A percentile compares a stretch with the other conserved stretches of the same genome.
Conservation (phyloP, 2,113 vertebrate genomes). For the Syrrhaptes paradoxus region DNA sequence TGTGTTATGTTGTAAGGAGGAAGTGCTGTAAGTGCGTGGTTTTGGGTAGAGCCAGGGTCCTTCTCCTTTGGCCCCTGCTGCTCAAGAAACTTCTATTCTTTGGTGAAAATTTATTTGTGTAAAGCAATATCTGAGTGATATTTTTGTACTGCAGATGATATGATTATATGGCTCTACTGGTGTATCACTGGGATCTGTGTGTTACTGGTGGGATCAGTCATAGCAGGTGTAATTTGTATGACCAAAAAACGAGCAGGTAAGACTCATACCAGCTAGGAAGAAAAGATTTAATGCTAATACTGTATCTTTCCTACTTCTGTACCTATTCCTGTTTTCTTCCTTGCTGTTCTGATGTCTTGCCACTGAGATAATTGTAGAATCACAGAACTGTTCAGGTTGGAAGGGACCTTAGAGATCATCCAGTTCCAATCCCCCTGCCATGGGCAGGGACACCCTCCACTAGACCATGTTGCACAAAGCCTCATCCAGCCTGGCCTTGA, state of each 20-base stretch:
- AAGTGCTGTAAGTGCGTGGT: background rate
- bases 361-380: background rate
- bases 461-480: too few relatives aligned
- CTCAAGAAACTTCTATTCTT: background rate
- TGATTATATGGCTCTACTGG: constrained; percentile 68
- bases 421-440: too few relatives aligned
- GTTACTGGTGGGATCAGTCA: constrained; percentile 71
- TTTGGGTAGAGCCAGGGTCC: background rate
- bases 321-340: background rate
- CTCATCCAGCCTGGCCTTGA: too few relatives aligned
- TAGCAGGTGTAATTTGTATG: constrained; percentile 66
- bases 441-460: too few relatives aligned
- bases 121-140: background rate
- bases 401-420: too few relatives aligned
- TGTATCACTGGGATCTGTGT: constrained; percentile 66
- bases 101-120: background rate
- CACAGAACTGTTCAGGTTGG: too few relatives aligned
- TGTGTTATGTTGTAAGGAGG: background rate
- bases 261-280: background rate
- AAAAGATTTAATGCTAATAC: background rate
- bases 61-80: background rate
- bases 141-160: constrained; percentile 40
- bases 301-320: background rate
- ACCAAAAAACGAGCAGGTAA: constrained; percentile 70
- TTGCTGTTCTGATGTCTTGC: background rate